phyloP scores from a whole-genome alignment of 1,140 invertebrate species.

The Diorhabda elongata region DNA sequence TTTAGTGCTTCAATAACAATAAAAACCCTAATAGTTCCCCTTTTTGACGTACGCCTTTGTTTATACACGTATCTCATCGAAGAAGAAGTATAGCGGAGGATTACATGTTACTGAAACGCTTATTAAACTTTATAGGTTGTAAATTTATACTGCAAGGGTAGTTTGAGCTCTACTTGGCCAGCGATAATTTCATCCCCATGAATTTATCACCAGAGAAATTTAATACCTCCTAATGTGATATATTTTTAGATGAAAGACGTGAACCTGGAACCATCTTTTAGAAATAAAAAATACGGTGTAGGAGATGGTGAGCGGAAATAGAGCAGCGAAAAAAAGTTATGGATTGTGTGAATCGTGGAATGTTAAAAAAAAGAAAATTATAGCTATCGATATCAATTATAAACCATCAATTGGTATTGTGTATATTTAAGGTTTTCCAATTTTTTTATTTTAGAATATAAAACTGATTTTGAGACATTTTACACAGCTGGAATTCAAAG shows the following conservation, averaged over 20 bases:
- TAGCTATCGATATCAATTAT: no score
- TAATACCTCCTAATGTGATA: conserved; percentile 2
- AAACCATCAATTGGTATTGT: no score
- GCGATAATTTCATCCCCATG: background rate
- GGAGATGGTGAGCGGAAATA: background rate
- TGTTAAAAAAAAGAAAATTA: no score
- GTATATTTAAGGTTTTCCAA: no score
- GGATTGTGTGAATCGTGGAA: no score
- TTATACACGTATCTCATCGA: background rate
- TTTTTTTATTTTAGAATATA: no score
- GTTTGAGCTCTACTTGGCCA: background rate
- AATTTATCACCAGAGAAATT: conserved; percentile 1
- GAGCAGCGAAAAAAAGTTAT: no score
- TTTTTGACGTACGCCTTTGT: background rate
- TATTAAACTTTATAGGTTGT: conserved; percentile 3
- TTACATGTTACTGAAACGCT: conserved; percentile 1
- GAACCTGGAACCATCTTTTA: background rate
- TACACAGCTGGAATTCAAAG: no score
- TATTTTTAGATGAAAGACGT: conserved; percentile 3
- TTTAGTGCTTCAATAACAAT: no score
- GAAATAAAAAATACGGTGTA: background rate
- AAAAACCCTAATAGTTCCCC: background rate
- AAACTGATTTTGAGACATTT: no score
- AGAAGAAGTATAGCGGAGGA: conserved; percentile 1
- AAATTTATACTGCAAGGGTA: background rate